These are phyloP conservation scores for Drosophila ezoana DNA, from an alignment of 2,888 invertebrate species.

Conservation along the genomic window DNA sequence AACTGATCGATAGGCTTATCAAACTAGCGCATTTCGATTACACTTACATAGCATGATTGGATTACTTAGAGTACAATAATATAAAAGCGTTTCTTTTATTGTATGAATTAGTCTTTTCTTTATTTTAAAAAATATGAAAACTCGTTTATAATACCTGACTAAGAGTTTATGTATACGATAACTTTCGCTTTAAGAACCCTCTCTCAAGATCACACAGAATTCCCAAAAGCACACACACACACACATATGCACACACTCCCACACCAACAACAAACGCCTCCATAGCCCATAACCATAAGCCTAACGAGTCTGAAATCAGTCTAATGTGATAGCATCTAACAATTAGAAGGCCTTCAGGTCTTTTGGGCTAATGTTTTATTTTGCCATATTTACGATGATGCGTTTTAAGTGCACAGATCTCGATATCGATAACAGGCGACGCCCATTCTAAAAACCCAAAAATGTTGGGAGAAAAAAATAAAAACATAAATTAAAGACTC, in stretches of 20 bases:
- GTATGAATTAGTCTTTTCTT: no score
- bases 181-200: slow-evolving; percentile 32
- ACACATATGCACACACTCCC: slow-evolving; percentile 5
- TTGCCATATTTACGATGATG: slow-evolving; percentile 76
- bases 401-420: slow-evolving; percentile 63
- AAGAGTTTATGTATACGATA: not conserved
- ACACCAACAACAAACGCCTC: slow-evolving; percentile 32
- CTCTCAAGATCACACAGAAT: not conserved
- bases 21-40: no score
- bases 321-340: slow-evolving; percentile 55
- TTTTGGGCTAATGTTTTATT: slow-evolving; percentile 52
- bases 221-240: not conserved
- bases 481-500: slow-evolving; percentile 39
- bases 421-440: slow-evolving; percentile 49
- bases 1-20: no score
- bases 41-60: no score
- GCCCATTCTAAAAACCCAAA: slow-evolving; percentile 38
- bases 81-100: no score
- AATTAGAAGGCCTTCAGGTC: slow-evolving; percentile 50
- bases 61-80: no score
- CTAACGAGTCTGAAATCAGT: slow-evolving; percentile 42
- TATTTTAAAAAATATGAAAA: not conserved
- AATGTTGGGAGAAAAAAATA: slow-evolving; percentile 1
- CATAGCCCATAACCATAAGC: slow-evolving; percentile 32
- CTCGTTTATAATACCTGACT: not conserved